Evolutionary conservation across 2,113 vertebrate genomes (phyloP), one percentile per base, ranked within the genome.

Genomic region (Pelmatolapia mariae): DNA sequence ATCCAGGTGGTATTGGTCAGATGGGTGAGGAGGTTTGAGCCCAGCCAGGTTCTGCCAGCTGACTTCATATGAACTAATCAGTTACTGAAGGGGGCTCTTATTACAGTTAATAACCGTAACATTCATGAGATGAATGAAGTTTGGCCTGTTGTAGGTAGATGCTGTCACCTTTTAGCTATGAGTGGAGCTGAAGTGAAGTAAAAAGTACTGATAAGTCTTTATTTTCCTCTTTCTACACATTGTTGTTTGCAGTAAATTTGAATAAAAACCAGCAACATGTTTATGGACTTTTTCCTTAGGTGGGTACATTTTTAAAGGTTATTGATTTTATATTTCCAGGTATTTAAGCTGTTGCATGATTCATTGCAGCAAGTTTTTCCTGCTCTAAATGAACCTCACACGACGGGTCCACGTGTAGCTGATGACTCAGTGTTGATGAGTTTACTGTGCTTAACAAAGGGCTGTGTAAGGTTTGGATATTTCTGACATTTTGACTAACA

Each of bases 241-340:
- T 50, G 18, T 10, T 45, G 10, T 50, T 50, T 50, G 43, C 71
- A 12, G 26, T 31, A 13, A 52, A 50, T 78, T 31, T 47, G 26
- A 78, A 8, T 31, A 78, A 78, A 36, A n/a, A 1, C 59, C 31
- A 36, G 10, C 59, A 12, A 50, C 43, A 7, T 47, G 40, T 31
- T 50, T 50, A 50, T 0, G 4, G 1, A 50, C 22, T 1, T 8
- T 47, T 29, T 19, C 10, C 13, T 18, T 50, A 19, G 73, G 71
- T 36, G 59, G 73, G 24, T 7, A 13, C 7, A n/a, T 19, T 50
- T 19, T 29, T 47, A 76, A 76, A 24, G 7, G n/a, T 71, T 43
- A 43, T 71, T 43, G 38, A 26, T 40, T 40, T 73, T 18, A 29
- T 50, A 12, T 76, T 76, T 76, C 24, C 16, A 19, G 3, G 3